Conservation (phyloP, 2,888 invertebrate species). For the Aethes cnicana region DNA sequence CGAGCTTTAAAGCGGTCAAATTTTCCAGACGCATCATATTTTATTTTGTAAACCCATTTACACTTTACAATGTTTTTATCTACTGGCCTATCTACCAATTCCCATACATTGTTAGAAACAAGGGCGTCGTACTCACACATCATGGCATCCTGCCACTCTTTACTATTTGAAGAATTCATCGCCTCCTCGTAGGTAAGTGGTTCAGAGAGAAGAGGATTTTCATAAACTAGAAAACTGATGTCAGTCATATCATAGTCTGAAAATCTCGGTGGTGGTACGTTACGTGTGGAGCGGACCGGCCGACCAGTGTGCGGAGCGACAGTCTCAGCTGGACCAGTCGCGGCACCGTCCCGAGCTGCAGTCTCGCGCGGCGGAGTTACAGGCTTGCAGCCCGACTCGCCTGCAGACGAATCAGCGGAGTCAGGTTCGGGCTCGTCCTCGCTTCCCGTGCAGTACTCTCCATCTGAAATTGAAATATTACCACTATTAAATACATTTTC, state of each 20-base stretch:
- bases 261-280: neutral
- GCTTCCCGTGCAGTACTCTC: no score
- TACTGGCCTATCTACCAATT: neutral
- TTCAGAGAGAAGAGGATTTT: neutral
- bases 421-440: no score
- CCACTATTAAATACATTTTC: no score
- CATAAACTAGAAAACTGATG: no score
- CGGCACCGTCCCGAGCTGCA: no score
- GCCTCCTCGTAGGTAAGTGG: neutral
- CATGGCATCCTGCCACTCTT: neutral
- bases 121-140: neutral
- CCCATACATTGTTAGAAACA: neutral
- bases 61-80: constrained; percentile 27
- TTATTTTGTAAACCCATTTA: constrained; percentile 28
- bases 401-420: no score
- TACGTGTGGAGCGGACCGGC: no score
- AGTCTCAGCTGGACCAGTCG: no score
- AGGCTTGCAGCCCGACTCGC: no score
- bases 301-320: no score
- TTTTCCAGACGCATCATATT: constrained; percentile 1
- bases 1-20: constrained; percentile 32
- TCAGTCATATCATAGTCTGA: neutral
- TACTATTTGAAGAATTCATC: neutral
- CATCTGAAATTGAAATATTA: no score
- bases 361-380: no score